Base-by-base conservation (phyloP, 2,888 invertebrate species). In the Drosophila rellima region DNA sequence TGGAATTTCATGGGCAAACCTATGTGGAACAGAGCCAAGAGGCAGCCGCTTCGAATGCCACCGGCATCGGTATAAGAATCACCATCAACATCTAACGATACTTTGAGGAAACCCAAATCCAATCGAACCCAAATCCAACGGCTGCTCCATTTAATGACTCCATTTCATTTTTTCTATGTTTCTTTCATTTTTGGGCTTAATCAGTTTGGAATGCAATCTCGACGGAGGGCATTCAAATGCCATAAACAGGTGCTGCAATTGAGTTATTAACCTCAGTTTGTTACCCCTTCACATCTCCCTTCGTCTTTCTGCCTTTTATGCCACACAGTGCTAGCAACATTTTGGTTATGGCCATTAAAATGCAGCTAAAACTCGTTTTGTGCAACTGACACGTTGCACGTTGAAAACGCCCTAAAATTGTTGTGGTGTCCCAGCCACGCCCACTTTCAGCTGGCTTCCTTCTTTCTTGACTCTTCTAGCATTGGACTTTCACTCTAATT, bases 401-500 rank as follows among this genome's bases (percentile, higher is more conserved):
- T 44, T 23, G 26, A 17, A n/a, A 44, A 47, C 62, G 62, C 62
- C 62, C 62, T 39, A 62, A 61, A 23, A 23, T 2, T n/a, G n/a
- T 35, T 48, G 45, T 60, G 45, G 29, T 29, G 11, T 17, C 6
- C 23, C 26, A 20, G 47, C 47, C 62, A 62, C 56, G 62, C 63
- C 63, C 20, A 20, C 7, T 13, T 40, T 56, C 13, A n/a, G 10
- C 18, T n/a, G 2, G n/a, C 20, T 55, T 33, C 37, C 62, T 44
- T 42, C 26, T 20, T 37, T 8, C 23, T 18, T 7, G 10, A 20
- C 15, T 73, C 55, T 51, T 63, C 54, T 40, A 26, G 55, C 48
- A 44, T 33, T 47, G 33, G 52, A 79, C 67, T 82, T 78, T 65
- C 68, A 59, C 74, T 69, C 80, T 85, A 88, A 83, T 88, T 83